Evolutionary conservation across 2,888 invertebrate species (phyloP).

Genomic region (Ophion ventricosus): DNA sequence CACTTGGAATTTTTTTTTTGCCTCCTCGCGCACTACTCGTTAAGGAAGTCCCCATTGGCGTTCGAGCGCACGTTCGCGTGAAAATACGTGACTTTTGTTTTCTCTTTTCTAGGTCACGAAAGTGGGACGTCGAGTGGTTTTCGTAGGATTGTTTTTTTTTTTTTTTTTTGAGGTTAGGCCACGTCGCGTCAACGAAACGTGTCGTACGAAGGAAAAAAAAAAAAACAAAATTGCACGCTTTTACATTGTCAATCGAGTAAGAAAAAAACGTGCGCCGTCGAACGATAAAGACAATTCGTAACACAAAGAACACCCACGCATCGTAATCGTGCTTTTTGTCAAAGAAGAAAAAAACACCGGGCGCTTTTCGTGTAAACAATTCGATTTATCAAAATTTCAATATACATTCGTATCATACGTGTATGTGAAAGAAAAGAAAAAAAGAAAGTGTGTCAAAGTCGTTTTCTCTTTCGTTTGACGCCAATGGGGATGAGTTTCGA

Average conservation of each 20-base stretch:
- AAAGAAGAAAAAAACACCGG: background rate
- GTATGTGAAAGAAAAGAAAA: no score
- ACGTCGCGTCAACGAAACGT: background rate
- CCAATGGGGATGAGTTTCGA: conserved; percentile 22
- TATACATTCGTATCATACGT: background rate
- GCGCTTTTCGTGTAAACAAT: background rate
- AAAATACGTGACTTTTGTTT: background rate
- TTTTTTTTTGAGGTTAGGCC: background rate
- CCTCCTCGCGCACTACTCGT: background rate
- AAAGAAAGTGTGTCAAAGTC: background rate
- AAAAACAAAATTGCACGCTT: background rate
- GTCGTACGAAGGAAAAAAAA: no score
- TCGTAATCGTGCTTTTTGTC: background rate
- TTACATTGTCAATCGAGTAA: background rate
- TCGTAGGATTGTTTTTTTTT: no score
- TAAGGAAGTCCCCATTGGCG: conserved; percentile 22
- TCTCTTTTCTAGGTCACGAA: background rate
- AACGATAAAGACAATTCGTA: conserved; percentile 3
- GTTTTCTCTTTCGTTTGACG: conserved; percentile 1
- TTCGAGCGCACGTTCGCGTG: background rate
- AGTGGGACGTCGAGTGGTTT: background rate
- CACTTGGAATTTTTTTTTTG: background rate
- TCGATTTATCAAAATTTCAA: background rate
- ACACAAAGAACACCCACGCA: background rate
- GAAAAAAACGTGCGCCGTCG: background rate